Percentiles rank a stretch among this genome's conserved stretches.
Conservation (phyloP, 2,797 vertebrate species). For the Xenops minutus region DNA sequence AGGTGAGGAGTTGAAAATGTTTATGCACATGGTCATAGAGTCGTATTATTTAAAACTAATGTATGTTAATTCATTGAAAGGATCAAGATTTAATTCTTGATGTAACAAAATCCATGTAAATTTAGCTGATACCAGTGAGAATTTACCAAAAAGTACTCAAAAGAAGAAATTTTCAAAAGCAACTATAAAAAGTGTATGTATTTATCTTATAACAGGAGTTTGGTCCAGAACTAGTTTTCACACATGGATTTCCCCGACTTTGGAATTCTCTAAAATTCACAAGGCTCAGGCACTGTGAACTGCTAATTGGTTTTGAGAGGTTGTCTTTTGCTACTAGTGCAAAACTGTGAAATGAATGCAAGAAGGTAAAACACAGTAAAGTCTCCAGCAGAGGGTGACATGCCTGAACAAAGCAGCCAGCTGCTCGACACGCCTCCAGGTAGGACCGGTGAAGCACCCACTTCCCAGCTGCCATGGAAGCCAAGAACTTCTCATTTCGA, state of each 20-base stretch:
- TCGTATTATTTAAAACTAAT: neutral
- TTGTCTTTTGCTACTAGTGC: neutral
- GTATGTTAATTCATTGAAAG: neutral
- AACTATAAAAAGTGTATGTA: neutral
- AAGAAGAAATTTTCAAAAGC: neutral
- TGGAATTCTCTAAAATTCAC: neutral
- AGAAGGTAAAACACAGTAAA: neutral
- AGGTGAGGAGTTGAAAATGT: neutral
- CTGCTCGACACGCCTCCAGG: slow-evolving; percentile 88
- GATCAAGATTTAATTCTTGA: neutral
- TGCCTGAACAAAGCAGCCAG: slow-evolving; percentile 86
- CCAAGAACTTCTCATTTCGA: slow-evolving; percentile 95
- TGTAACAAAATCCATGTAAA: neutral
- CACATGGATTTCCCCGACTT: neutral
- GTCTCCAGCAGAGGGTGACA: neutral
- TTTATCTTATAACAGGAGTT: neutral
- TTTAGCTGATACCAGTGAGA: neutral
- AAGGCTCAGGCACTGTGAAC: neutral
- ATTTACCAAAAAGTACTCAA: neutral
- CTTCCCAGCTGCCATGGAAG: slow-evolving; percentile 95
- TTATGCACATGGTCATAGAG: accelerated
- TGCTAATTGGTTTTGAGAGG: neutral
- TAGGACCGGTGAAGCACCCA: slow-evolving; percentile 98
- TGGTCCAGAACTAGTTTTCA: neutral
- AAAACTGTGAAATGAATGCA: neutral